Evolutionary conservation across 2,888 invertebrate genomes (phyloP), one percentile per base, ranked within the genome.

Genomic region (Heliconius sara): DNA sequence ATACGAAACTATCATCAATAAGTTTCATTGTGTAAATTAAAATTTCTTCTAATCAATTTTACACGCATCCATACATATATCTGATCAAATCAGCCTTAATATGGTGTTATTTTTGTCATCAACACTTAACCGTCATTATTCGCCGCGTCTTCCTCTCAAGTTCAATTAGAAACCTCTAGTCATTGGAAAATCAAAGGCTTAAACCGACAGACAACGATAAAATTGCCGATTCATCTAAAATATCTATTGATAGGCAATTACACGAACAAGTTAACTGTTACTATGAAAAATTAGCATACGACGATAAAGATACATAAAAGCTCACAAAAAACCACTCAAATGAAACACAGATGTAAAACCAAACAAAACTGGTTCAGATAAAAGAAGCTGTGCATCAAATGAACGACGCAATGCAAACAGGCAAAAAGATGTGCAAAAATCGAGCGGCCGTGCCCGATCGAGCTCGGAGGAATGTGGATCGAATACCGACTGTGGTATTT

Each of bases 361-460:
- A 88, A 87, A 87, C 86, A 83, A 85, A 88, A 86, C 86, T 85
- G 88, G 88, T 89, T 81, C 84, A 71, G 72, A 83, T 88, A 85
- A 87, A 87, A 74, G 86, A 90, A 92, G 91, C 89, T 89, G 90
- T 91, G 91, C 91, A 89, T 89, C 88, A 90, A 91, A 90, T 84
- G 85, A 88, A 87, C 87, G 88, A 87, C 86, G 86, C 84, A 83
- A 84, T 91, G 90, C 90, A 89, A 88, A 89, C 91, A 91, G 91
- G 93, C 94, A 93, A 92, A 88, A 92, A 91, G 89, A 87, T 88
- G 93, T 93, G 94, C 93, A 93, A 92, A 92, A 93, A 88, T 90
- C 87, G 80, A 82, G 76, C 88, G 89, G 86, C 86, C 87, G 91
- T 89, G 91, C 89, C 88, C 86, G 87, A 89, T 87, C 86, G 87